Base-by-base conservation (phyloP, 2,113 vertebrate genomes). In the Pseudorhombus dupliciocellatus region DNA sequence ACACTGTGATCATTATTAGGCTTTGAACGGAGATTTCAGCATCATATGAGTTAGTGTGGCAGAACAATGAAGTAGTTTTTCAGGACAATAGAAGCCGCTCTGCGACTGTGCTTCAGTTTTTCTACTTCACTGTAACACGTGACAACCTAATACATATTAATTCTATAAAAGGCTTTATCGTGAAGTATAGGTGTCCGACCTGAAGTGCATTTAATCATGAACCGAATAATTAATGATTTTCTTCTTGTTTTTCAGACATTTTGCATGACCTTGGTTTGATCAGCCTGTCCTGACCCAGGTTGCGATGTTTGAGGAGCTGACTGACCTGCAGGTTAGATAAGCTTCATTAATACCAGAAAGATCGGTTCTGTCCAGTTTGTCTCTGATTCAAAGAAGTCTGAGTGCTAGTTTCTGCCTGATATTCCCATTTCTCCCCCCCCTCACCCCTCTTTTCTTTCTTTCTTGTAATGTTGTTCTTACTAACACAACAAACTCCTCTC, bases 41-140 rank as follows among this genome's bases (percentile, higher is more conserved):
- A 60, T 72, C 59, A 71, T 53, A 73, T 78, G 85, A 87, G 75
- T 85, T 75, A 87, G 75, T 66, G 56, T 48, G 40, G 7, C 51
- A 66, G 62, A 82, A 86, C 87, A 89, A 89, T 58, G 68, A 75
- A 34, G 67, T 68, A 20, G 81, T 81, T 72, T 72, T 80, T 63
- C 67, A 78, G 76, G 67, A 82, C 84, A 82, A 87, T 77, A 56
- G 80, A 26, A 55, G 60, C 68, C 8, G 8, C 67, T 77, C 30
- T 11, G 79, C 60, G 28, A 16, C 48, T 53, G 63, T 26, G 15
- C 48, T 57, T 63, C 70, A 48, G 22, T n/a, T 10, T 40, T 51
- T 42, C 31, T 56, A 28, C 18, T 66, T 63, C 37, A 7, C 26
- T 20, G 3, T 34, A 66, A 46, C 58, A 26, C 59, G 53, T 56